These are phyloP conservation scores for Invenusta paracnida DNA, from an alignment of 2,888 invertebrate species.

Conservation along the genomic window DNA sequence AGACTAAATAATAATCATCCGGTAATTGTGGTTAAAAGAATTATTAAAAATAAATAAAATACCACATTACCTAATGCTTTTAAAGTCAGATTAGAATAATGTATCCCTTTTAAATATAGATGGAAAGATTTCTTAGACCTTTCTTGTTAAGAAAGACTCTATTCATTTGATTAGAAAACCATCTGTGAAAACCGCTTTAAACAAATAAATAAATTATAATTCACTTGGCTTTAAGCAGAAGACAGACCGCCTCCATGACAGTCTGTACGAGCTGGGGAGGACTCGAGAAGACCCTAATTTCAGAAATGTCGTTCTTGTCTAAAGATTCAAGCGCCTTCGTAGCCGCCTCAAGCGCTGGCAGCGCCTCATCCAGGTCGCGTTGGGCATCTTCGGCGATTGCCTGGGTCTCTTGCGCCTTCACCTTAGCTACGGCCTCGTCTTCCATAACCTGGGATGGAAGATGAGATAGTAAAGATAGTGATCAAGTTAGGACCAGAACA, in stretches of 20 bases:
- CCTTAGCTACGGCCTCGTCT: slow-evolving; percentile 78
- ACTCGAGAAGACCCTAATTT: slow-evolving; percentile 79
- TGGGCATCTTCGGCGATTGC: slow-evolving; percentile 79
- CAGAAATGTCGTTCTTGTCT: slow-evolving; percentile 83
- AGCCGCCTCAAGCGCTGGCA: slow-evolving; percentile 79
- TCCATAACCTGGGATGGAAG: slow-evolving; percentile 71
- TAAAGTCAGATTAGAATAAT: no score
- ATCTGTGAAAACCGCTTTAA: background rate
- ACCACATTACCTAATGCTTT: no score
- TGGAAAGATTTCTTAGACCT: no score
- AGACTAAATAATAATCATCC: no score
- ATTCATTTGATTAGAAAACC: background rate
- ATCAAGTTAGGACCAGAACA: no score
- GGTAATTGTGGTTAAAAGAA: no score
- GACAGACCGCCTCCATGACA: slow-evolving; percentile 85
- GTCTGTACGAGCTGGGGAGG: slow-evolving; percentile 77
- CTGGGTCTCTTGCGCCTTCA: slow-evolving; percentile 78
- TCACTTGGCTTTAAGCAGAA: slow-evolving; percentile 76
- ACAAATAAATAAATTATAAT: no score
- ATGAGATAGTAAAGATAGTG: no score
- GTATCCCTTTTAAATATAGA: no score
- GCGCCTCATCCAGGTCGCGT: slow-evolving; percentile 74
- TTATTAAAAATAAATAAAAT: no score
- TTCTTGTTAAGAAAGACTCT: no score
- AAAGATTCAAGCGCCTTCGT: slow-evolving; percentile 74